Evolutionary conservation across 2,797 vertebrate species (phyloP).

Genomic region (Salarias fasciatus): DNA sequence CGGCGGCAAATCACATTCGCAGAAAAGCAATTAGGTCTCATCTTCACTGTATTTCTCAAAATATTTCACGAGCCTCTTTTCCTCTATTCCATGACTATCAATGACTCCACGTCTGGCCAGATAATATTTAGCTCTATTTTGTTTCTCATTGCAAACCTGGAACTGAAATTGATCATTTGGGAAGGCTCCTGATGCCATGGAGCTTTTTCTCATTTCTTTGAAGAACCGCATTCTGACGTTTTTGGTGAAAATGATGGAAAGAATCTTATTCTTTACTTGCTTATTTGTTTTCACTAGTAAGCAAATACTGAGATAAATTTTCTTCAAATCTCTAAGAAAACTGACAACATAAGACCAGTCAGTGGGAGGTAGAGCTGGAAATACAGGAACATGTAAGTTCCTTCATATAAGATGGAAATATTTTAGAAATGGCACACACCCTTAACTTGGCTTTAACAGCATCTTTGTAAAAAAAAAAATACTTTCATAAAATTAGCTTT

Average conservation of each 20-base stretch:
- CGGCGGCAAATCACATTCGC: slow-evolving; percentile 51
- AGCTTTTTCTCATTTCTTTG: background rate
- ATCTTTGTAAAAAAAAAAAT: too few relatives aligned
- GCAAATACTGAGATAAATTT: too few relatives aligned
- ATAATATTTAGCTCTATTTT: slow-evolving; percentile 24
- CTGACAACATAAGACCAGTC: too few relatives aligned
- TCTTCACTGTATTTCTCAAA: slow-evolving; percentile 48
- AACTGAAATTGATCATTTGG: slow-evolving; percentile 20
- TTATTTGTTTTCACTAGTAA: too few relatives aligned
- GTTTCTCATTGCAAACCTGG: background rate
- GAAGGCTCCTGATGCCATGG: slow-evolving; percentile 3
- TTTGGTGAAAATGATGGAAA: background rate
- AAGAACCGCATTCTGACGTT: background rate
- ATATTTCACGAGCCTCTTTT: slow-evolving; percentile 32
- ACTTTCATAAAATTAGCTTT: too few relatives aligned
- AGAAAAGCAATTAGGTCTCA: slow-evolving; percentile 56
- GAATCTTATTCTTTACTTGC: too few relatives aligned
- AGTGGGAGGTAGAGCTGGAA: too few relatives aligned
- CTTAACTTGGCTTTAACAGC: too few relatives aligned
- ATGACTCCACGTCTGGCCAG: slow-evolving; percentile 21
- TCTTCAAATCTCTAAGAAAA: too few relatives aligned
- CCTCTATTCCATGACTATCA: slow-evolving; percentile 27
- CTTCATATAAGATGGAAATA: too few relatives aligned
- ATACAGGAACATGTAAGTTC: too few relatives aligned
- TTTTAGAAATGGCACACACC: too few relatives aligned